Evolutionary conservation across 2,888 invertebrate species (phyloP), one percentile per base, ranked within the genome.

Genomic region (Chesias legatella): DNA sequence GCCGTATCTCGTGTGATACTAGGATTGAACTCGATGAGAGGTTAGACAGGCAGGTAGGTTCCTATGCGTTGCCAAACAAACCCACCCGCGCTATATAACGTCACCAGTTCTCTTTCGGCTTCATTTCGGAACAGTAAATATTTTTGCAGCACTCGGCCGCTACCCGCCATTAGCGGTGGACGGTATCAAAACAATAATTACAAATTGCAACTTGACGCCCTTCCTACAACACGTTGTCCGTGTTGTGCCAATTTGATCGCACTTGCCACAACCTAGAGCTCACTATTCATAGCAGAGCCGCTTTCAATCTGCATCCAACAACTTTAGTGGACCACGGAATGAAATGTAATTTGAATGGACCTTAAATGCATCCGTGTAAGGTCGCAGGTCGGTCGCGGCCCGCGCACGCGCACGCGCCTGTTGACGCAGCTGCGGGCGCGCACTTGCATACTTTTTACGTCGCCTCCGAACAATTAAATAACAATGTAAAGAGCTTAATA

Each of bases 401-500:
- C 20, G 20, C 20, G 1, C 7, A 11, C 27, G 31, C 23, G 13
- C 27, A n/a, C n/a, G n/a, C 13, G 7, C 49, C 49, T 47, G 35
- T 22, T 43, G 41, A 38, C 57, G 53, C 45, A 40, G 42, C 39
- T 32, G 53, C 47, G 39, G 3, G 10, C 25, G 44, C 28, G 22
- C 48, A 33, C 40, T 51, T 56, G 49, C 51, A 45, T 21, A 35
- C 47, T 58, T 47, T 51, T 52, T 60, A 51, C 46, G 45, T 62
- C 70, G 62, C 69, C 64, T 64, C 60, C 44, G 59, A 42, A 79
- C 77, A 81, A 75, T 73, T 55, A 62, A 66, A 70, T 69, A 71
- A 74, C 75, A 70, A 64, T 77, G 70, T 79, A 73, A 76, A 70
- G 67, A 73, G 82, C 73, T 81, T 82, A 76, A 80, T 73, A 61